Conservation (phyloP, 2,797 vertebrate genomes). For the Periparus ater region DNA sequence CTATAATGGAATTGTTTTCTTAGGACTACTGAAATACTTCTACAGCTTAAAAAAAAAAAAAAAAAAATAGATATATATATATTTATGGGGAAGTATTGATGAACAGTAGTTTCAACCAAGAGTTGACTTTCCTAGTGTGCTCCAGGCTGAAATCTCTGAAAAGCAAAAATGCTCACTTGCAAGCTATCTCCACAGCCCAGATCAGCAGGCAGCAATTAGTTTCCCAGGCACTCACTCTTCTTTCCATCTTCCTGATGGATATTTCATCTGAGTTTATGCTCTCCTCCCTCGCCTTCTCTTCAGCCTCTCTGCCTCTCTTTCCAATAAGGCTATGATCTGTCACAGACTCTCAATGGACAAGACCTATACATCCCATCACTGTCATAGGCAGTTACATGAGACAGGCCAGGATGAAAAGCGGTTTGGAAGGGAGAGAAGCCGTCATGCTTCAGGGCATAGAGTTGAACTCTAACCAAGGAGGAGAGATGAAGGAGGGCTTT, state of each 20-base stretch:
- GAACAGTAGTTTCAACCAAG: slow-evolving; percentile 25
- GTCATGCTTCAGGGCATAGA: slow-evolving; percentile 44
- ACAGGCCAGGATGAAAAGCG: slow-evolving; percentile 39
- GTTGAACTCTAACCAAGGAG: slow-evolving; percentile 45
- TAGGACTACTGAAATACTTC: background rate
- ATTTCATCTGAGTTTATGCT: slow-evolving; percentile 57
- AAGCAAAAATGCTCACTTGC: slow-evolving; percentile 31
- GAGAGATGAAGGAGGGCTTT: slow-evolving; percentile 50
- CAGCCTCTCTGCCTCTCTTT: slow-evolving; percentile 30
- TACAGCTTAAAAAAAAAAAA: background rate
- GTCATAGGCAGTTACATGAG: slow-evolving; percentile 50
- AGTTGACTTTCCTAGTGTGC: background rate
- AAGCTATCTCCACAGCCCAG: slow-evolving; percentile 39
- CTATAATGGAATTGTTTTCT: background rate
- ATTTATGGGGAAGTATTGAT: background rate
- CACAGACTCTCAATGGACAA: slow-evolving; percentile 51
- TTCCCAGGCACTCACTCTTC: slow-evolving; percentile 29
- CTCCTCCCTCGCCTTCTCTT: background rate
- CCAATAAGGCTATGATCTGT: slow-evolving; percentile 49
- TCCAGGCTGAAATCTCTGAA: slow-evolving; percentile 41
- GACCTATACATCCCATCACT: slow-evolving; percentile 61
- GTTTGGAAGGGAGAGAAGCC: slow-evolving; percentile 48
- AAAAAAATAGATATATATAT: background rate
- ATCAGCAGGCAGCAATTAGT: slow-evolving; percentile 51
- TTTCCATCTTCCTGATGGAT: slow-evolving; percentile 57